Conservation (phyloP, 2,113 vertebrate species). For the Columbina picui region DNA sequence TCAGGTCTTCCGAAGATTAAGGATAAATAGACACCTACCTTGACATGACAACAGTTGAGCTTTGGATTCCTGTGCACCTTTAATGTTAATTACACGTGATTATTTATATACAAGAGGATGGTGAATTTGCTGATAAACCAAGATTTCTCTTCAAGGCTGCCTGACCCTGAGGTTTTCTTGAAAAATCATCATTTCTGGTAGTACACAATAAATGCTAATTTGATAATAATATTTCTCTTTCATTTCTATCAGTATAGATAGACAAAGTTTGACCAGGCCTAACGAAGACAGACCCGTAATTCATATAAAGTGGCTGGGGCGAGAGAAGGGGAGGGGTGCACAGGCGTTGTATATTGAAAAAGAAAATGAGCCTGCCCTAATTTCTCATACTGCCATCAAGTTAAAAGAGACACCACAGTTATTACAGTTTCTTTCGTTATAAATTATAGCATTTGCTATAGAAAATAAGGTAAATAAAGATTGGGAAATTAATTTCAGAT, state of each 20-base stretch:
- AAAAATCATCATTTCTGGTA: not conserved
- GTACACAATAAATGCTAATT: conserved; percentile 33
- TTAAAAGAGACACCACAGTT: not conserved
- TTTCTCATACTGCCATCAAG: not conserved
- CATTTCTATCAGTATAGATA: not conserved
- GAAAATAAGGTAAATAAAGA: not conserved
- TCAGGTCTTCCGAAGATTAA: not conserved
- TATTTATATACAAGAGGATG: not conserved
- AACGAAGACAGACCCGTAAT: not conserved
- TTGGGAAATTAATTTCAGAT: not conserved
- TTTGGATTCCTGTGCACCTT: not conserved
- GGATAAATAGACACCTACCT: not conserved
- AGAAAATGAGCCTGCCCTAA: not conserved
- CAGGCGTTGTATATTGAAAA: not conserved
- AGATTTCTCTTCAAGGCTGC: not conserved
- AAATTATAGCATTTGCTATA: not conserved
- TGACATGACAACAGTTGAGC: not conserved
- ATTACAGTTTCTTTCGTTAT: not conserved
- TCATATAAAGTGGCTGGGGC: not conserved
- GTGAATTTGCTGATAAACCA: not conserved
- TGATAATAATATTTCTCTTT: not conserved
- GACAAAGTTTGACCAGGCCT: not conserved
- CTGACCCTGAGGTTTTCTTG: not conserved
- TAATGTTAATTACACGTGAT: not conserved
- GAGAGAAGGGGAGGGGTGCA: not conserved